phyloP scores from a whole-genome alignment of 2,797 vertebrate species.

The Orientallactaga sibirica region DNA sequence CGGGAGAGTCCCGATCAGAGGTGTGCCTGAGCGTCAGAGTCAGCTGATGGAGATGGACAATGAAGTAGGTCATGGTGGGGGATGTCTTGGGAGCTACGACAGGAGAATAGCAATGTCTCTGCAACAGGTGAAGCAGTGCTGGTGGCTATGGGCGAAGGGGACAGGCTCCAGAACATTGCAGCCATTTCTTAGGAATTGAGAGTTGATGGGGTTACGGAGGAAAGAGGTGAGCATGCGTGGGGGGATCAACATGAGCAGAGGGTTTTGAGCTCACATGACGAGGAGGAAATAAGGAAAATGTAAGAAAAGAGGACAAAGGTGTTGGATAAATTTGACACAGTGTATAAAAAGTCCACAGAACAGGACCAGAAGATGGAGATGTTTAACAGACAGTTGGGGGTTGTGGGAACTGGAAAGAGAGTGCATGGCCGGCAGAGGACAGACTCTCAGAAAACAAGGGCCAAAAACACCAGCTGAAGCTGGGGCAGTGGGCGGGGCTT shows the following conservation, averaged over 20 bases:
- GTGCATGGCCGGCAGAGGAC: neutral
- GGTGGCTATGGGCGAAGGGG: neutral
- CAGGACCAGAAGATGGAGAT: neutral
- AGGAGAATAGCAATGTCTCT: too few species aligned
- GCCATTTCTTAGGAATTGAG: neutral
- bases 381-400: neutral
- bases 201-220: neutral
- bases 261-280: neutral
- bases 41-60: neutral
- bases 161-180: neutral
- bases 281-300: constrained; percentile 53
- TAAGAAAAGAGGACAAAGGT: neutral
- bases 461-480: neutral
- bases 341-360: neutral
- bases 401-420: neutral
- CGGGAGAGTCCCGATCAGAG: neutral
- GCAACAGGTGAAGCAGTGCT: neutral
- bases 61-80: neutral
- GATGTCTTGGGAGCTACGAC: neutral
- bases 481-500: neutral
- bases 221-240: neutral
- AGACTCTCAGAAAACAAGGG: neutral
- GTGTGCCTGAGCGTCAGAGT: neutral
- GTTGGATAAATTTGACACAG: neutral
- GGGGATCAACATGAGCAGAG: constrained; percentile 21